These are phyloP conservation scores for Muschampia plurimacula DNA, from an alignment of 2,888 invertebrate genomes.

Conservation along the genomic window DNA sequence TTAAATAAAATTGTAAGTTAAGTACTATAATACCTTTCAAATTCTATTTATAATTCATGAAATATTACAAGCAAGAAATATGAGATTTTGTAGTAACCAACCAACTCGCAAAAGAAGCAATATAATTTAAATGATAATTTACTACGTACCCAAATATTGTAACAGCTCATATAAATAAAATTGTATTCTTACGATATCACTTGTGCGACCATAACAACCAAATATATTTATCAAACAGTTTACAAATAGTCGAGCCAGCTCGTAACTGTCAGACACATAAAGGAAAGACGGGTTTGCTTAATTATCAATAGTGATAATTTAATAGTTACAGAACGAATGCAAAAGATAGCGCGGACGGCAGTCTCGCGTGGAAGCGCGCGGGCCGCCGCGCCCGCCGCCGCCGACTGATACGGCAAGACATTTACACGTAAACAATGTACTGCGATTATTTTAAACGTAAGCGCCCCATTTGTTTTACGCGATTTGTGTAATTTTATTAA, in stretches of 20 bases:
- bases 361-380: slow-evolving; percentile 16
- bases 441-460: slow-evolving; percentile 40
- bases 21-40: too few species aligned
- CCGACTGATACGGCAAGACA: slow-evolving; percentile 33
- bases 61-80: background rate
- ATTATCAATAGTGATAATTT: slow-evolving; percentile 15
- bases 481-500: slow-evolving; percentile 22
- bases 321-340: background rate
- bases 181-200: background rate
- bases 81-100: background rate
- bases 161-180: background rate
- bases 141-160: background rate
- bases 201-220: background rate
- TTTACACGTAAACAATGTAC: slow-evolving; percentile 39
- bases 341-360: too few species aligned
- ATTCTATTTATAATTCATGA: background rate
- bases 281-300: background rate
- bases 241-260: background rate
- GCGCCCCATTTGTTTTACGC: slow-evolving; percentile 26
- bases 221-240: background rate
- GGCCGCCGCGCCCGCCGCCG: slow-evolving; percentile 23
- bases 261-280: background rate
- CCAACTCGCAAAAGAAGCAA: background rate
- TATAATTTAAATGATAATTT: background rate
- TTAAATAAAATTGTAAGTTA: background rate